Evolutionary conservation across 1,140 invertebrate genomes (phyloP).

Genomic region (Drosophila persimilis): DNA sequence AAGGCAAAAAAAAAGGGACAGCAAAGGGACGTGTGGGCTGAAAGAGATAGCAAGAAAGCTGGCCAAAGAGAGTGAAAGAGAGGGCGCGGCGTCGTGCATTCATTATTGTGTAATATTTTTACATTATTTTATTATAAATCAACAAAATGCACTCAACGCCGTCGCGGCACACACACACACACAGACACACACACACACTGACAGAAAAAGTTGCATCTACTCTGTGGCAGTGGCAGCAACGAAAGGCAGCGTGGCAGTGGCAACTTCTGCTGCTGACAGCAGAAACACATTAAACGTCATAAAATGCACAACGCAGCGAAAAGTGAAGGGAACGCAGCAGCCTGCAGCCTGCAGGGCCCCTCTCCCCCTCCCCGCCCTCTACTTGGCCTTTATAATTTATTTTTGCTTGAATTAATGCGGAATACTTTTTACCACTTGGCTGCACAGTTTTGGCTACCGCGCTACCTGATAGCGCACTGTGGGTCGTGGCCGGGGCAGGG

Average conservation of each 20-base stretch:
- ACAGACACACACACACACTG: not conserved
- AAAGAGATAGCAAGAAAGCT: constrained; percentile 17
- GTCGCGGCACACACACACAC: constrained; percentile 8
- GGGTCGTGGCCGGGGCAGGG: not conserved
- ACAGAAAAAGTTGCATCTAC: constrained; percentile 62
- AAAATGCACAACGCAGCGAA: constrained; percentile 77
- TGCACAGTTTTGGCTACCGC: constrained; percentile 63
- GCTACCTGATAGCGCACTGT: constrained; percentile 60
- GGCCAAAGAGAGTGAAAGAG: not conserved
- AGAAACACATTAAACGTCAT: constrained; percentile 81
- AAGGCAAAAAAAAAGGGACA: constrained; percentile 49
- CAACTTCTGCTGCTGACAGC: constrained; percentile 73
- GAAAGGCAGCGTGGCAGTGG: not conserved
- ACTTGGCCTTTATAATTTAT: constrained; percentile 78
- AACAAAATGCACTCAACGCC: constrained; percentile 79
- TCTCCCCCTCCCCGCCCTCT: constrained; percentile 7
- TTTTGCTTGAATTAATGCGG: constrained; percentile 80
- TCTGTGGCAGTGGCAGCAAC: constrained; percentile 14
- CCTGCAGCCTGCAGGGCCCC: no score
- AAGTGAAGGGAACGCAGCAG: constrained; percentile 25
- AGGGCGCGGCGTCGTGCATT: constrained; percentile 52
- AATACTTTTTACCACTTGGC: constrained; percentile 80
- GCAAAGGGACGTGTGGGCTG: constrained; percentile 4
- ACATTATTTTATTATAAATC: constrained; percentile 82
- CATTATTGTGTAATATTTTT: constrained; percentile 82